phyloP scores from a whole-genome alignment of 2,113 vertebrate genomes.

The Nibea albiflora region DNA sequence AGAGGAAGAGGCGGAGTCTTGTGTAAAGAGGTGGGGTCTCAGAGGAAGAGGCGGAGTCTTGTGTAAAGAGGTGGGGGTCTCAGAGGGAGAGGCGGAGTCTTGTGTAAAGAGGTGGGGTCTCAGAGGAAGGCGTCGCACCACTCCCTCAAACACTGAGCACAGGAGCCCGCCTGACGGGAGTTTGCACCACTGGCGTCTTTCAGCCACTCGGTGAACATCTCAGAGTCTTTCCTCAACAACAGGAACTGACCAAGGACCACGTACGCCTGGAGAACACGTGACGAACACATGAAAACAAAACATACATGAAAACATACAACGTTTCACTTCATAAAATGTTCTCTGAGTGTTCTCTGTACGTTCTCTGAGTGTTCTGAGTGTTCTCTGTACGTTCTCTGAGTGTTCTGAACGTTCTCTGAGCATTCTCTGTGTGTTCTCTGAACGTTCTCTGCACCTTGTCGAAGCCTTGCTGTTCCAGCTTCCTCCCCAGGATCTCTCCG shows the following conservation, averaged over 20 bases:
- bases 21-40: no score
- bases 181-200: conserved; percentile 75
- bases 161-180: conserved; percentile 72
- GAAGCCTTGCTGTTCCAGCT: conserved; percentile 78
- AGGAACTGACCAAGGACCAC: conserved; percentile 82
- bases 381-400: no score
- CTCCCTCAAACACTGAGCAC: conserved; percentile 77
- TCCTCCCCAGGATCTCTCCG: conserved; percentile 76
- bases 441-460: conserved; percentile 67
- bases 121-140: conserved; percentile 83
- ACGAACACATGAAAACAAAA: not conserved
- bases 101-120: conserved; percentile 8
- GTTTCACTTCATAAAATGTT: no score
- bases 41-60: no score
- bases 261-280: conserved; percentile 61
- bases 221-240: conserved; percentile 75
- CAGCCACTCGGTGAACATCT: conserved; percentile 82
- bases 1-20: not conserved
- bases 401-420: no score
- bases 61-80: not conserved
- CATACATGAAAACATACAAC: no score
- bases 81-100: not conserved
- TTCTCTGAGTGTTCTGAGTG: no score
- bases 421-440: no score
- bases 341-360: no score